phyloP scores from a whole-genome alignment of 2,113 vertebrate species.

The Apistogramma diplotaenia region DNA sequence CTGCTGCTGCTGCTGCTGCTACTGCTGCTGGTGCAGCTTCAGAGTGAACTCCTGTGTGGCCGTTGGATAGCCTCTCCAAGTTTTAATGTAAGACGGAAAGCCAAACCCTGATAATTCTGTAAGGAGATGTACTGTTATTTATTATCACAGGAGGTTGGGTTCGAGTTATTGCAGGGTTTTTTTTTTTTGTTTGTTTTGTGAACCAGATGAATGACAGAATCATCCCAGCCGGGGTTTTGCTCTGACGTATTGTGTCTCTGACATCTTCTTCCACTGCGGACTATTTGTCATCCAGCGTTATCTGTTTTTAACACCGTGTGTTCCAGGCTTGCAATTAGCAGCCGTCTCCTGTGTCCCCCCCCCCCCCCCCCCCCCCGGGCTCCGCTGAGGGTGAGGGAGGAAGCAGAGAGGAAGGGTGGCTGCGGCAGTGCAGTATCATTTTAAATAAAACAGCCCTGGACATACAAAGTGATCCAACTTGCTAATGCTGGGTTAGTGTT shows the following conservation, averaged over 20 bases:
- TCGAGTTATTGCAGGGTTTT: not conserved
- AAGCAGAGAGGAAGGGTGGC: not conserved
- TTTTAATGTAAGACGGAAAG: constrained; percentile 6
- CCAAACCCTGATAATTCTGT: not conserved
- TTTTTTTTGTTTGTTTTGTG: not conserved
- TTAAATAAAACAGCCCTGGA: constrained; percentile 24
- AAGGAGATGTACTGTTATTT: constrained; percentile 16
- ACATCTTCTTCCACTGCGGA: constrained; percentile 16
- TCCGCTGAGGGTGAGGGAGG: not conserved
- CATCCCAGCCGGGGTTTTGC: not conserved
- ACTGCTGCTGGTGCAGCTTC: not conserved
- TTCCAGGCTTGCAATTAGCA: constrained; percentile 60
- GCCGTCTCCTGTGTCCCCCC: constrained; percentile 59
- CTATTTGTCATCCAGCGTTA: constrained; percentile 32
- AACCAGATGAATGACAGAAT: not conserved
- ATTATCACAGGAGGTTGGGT: not conserved
- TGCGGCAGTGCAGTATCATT: constrained; percentile 9
- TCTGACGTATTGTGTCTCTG: not conserved
- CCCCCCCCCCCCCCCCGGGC: constrained; percentile 46
- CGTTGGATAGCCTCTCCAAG: not conserved
- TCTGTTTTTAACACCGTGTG: constrained; percentile 52
- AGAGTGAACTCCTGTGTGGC: constrained; percentile 17
- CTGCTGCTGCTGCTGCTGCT: not conserved
- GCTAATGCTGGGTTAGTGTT: constrained; percentile 29
- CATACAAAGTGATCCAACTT: constrained; percentile 24